Evolutionary conservation across 2,888 invertebrate species (phyloP), one percentile per base, ranked within the genome.

Genomic region (Pammene aurita): DNA sequence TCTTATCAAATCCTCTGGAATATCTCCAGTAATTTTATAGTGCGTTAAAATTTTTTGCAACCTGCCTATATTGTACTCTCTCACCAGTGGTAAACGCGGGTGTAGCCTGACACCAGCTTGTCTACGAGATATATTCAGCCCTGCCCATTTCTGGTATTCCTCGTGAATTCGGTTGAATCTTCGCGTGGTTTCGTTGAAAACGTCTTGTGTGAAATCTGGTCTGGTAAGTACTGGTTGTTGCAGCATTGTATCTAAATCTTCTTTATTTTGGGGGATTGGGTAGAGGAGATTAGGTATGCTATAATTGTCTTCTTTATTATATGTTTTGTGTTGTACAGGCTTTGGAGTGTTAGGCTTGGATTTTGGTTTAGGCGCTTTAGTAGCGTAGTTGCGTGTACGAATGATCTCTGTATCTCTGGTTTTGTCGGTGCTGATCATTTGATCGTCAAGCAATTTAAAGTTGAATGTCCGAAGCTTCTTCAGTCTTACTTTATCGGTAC

Each of bases 11-110:
- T 26, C 13, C 0, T 9, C 4, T 0, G 57, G 42, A 10, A 57
- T 7, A 5, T 7, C 13, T 0, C 13, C 9, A 7, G 13, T 2
- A n/a, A 61, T 7, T 0, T 50, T n/a, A 14, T 18, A 18, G 9
- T 11, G 5, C 0, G 4, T 0, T 9, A 18, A n/a, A 5, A 62
- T 7, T 2, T 9, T n/a, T 7, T n/a, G 7, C 2, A 62, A n/a
- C 7, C 1, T n/a, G 0, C 5, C 0, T 2, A 9, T 0, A n/a
- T 7, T 58, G 5, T 34, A 4, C 0, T 5, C 0, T 2, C 6
- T 0, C 10, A 34, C 10, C n/a, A 6, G 0, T 0, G 0, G 0
- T n/a, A 0, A 4, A 0, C 0, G n/a, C n/a, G 54, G 54, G n/a
- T 54, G 7, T n/a, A 6, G 13, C n/a, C n/a, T 54, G 5, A 16